phyloP scores from a whole-genome alignment of 2,113 vertebrate species.

The Paralichthys olivaceus region DNA sequence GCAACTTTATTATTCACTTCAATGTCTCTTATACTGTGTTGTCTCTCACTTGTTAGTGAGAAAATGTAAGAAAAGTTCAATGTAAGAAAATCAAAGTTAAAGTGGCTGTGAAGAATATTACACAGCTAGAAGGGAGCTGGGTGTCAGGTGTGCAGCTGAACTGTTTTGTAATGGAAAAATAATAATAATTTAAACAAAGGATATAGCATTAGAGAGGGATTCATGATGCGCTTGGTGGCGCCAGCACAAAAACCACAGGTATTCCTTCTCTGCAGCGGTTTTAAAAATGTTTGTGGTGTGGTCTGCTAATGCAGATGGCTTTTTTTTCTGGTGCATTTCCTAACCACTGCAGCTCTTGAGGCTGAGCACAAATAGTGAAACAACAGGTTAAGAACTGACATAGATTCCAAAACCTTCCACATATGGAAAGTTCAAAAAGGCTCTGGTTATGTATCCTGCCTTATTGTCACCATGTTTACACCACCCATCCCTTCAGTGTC shows the following conservation, averaged over 20 bases:
- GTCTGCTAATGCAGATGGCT: constrained; percentile 20
- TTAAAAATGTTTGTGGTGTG: constrained; percentile 14
- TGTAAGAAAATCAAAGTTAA: not conserved
- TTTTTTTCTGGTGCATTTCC: constrained; percentile 24
- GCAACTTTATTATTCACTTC: no score
- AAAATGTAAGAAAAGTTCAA: not conserved
- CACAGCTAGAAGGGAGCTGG: no score
- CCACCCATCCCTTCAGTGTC: constrained; percentile 11
- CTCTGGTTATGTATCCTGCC: not conserved
- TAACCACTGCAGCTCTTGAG: not conserved
- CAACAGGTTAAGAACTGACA: constrained; percentile 18
- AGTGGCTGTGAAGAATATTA: not conserved
- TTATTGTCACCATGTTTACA: not conserved
- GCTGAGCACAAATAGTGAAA: constrained; percentile 22
- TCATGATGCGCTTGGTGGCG: not conserved
- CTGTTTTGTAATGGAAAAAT: not conserved
- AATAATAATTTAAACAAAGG: not conserved
- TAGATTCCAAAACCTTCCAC: constrained; percentile 24
- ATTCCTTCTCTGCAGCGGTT: constrained; percentile 18
- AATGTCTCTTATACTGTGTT: no score
- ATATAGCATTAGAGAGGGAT: not conserved
- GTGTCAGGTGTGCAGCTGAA: not conserved
- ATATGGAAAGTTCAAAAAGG: constrained; percentile 20
- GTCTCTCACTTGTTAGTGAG: no score
- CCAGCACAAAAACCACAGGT: constrained; percentile 27